These are phyloP conservation scores for Hyposoter dolosus DNA, from an alignment of 2,888 invertebrate genomes.

Conservation along the genomic window DNA sequence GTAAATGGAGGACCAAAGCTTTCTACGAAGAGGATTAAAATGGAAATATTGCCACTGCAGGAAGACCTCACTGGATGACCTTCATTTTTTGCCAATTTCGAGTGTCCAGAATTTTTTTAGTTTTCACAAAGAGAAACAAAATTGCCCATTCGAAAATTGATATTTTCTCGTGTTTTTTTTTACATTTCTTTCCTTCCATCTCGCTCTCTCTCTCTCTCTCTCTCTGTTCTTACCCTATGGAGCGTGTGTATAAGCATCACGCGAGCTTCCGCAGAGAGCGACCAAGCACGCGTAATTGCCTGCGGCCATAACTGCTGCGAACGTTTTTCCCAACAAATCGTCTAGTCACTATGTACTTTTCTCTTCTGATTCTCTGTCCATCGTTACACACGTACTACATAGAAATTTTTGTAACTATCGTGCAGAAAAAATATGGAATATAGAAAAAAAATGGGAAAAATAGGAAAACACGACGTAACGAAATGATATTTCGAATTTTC, in stretches of 20 bases:
- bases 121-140: conserved; percentile 5
- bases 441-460: neutral
- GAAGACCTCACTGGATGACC: no score
- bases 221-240: neutral
- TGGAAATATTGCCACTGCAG: no score
- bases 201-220: neutral
- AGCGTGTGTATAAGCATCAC: conserved; percentile 56
- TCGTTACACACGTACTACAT: neutral
- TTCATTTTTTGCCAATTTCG: neutral
- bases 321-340: conserved; percentile 68
- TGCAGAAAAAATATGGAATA: neutral
- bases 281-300: conserved; percentile 69
- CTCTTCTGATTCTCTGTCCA: neutral
- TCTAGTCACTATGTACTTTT: conserved; percentile 37
- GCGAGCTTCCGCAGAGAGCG: conserved; percentile 71
- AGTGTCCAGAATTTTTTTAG: neutral
- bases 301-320: conserved; percentile 46
- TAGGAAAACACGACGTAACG: neutral
- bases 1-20: neutral
- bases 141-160: neutral
- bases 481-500: no score
- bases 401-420: conserved; percentile 1
- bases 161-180: neutral
- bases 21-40: neutral
- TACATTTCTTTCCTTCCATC: neutral